These are phyloP conservation scores for Sclerodermus sp. DNA, from an alignment of 2,888 invertebrate genomes.

Conservation along the genomic window DNA sequence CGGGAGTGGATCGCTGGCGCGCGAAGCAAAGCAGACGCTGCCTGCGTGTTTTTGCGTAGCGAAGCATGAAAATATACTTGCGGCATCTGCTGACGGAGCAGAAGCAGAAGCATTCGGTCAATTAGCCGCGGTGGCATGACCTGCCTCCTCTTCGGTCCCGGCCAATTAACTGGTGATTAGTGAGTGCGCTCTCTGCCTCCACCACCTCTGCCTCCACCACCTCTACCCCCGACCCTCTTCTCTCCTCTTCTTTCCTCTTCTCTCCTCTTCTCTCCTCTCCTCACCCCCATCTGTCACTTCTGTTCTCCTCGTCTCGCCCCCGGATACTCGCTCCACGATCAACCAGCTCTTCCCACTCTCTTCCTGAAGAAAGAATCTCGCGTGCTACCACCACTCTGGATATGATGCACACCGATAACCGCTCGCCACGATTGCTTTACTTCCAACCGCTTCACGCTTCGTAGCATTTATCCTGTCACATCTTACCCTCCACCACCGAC, in stretches of 20 bases:
- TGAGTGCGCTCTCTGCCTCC: slow-evolving; percentile 25
- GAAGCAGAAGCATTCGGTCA: slow-evolving; percentile 36
- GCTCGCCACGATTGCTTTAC: too few relatives aligned
- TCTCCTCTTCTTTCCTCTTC: not conserved
- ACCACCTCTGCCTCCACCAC: slow-evolving; percentile 3
- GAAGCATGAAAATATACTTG: slow-evolving; percentile 30
- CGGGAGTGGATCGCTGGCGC: too few relatives aligned
- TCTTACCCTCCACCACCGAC: too few relatives aligned
- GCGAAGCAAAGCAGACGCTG: not conserved
- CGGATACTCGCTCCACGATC: too few relatives aligned
- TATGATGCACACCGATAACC: too few relatives aligned
- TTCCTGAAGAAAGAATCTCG: too few relatives aligned
- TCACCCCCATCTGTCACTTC: not conserved
- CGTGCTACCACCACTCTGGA: too few relatives aligned
- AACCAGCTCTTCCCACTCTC: too few relatives aligned
- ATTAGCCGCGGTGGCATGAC: slow-evolving; percentile 43
- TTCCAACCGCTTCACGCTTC: too few relatives aligned
- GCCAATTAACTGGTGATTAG: slow-evolving; percentile 46
- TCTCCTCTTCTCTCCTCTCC: slow-evolving; percentile 10
- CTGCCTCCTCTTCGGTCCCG: slow-evolving; percentile 36
- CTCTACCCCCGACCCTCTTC: not conserved
- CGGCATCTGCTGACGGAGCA: slow-evolving; percentile 27
- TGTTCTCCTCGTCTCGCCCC: too few relatives aligned
- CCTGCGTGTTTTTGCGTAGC: not conserved
- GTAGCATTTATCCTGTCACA: too few relatives aligned